A percentile compares a stretch with the other conserved stretches of the same genome.
These are phyloP conservation scores for Tyrannus savana DNA, from an alignment of 2,113 vertebrate genomes.

Conservation along the genomic window DNA sequence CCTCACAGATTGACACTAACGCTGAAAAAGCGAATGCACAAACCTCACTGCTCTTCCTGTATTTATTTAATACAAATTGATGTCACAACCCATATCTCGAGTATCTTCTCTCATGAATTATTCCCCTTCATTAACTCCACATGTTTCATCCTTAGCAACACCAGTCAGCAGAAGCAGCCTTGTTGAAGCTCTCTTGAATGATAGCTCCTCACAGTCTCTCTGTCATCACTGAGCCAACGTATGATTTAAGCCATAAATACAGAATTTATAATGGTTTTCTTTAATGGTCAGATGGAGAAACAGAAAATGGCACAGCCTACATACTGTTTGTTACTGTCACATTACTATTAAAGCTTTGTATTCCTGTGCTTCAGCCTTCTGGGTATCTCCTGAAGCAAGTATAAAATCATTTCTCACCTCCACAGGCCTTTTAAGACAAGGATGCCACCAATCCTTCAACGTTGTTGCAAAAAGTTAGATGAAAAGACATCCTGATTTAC, in stretches of 20 bases:
- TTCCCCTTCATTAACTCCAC: slow-evolving; percentile 28
- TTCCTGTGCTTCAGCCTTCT: neutral
- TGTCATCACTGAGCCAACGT: neutral
- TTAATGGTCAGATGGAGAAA: neutral
- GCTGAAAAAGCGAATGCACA: neutral
- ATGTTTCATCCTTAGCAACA: neutral
- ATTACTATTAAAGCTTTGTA: neutral
- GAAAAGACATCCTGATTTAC: neutral
- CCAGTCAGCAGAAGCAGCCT: neutral
- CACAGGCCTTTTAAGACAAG: neutral
- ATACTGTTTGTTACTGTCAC: neutral
- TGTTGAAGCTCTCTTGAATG: neutral
- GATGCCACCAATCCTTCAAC: neutral
- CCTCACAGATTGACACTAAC: neutral
- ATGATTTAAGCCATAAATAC: neutral
- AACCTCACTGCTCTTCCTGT: neutral
- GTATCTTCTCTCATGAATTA: slow-evolving; percentile 37
- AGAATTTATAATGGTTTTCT: neutral
- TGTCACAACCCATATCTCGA: slow-evolving; percentile 29
- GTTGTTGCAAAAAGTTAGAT: neutral
- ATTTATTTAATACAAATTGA: slow-evolving; percentile 50
- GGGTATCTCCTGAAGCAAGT: neutral
- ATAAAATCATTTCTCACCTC: neutral
- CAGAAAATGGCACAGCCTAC: neutral
- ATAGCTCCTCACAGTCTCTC: neutral